phyloP scores from a whole-genome alignment of 1,140 invertebrate genomes.

The Conus ventricosus region DNA sequence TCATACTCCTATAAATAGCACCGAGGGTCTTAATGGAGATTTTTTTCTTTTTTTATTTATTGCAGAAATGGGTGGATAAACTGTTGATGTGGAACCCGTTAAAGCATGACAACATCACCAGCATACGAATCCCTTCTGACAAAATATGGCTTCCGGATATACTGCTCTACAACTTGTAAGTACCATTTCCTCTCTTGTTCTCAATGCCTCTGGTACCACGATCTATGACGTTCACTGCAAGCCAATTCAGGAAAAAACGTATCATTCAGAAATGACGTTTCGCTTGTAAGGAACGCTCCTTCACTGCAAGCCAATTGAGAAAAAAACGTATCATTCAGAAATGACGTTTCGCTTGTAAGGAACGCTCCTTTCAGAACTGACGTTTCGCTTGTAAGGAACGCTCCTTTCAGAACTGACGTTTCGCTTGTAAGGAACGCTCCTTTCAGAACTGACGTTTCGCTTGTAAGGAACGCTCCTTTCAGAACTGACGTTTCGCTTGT shows the following conservation, averaged over 20 bases:
- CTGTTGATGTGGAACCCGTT: constrained; percentile 49
- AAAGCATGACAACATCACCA: constrained; percentile 54
- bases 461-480: no score
- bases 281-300: no score
- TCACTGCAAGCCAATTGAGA: background rate
- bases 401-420: no score
- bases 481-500: no score
- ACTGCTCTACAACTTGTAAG: constrained; percentile 61
- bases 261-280: background rate
- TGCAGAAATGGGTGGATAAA: constrained; percentile 55
- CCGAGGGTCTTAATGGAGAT: no score
- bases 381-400: no score
- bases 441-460: background rate
- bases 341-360: background rate
- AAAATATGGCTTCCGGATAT: constrained; percentile 54
- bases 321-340: background rate
- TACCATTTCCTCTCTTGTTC: constrained; percentile 9
- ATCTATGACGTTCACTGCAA: background rate
- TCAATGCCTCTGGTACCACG: background rate
- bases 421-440: no score
- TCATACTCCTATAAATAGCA: no score
- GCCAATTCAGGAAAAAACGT: background rate
- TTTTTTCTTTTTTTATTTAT: background rate
- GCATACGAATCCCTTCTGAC: constrained; percentile 51
- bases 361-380: no score